Evolutionary conservation across 30 jellyfish, hydroid and myxozoan genomes (phyloP), one percentile per base, ranked within the genome.

Genomic region (Aurelia aurita): DNA sequence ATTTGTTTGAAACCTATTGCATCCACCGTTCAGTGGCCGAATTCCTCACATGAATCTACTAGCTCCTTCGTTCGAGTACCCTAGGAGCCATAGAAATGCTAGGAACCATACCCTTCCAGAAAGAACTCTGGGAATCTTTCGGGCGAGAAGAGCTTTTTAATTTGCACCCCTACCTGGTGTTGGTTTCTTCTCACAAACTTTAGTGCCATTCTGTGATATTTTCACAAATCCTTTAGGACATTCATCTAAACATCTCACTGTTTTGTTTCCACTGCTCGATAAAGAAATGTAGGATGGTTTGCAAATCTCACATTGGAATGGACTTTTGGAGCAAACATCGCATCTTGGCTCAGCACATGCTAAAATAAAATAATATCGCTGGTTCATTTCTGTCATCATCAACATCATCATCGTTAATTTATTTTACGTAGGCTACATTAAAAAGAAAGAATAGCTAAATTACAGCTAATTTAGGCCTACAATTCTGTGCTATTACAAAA

Each of bases 301-400:
- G 64, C 90, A 80, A 43, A 58, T 29, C 21, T 80, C 83, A 47
- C 90, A 80, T 28, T 45, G 28, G 45, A 47, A 80, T 3, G 90
- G 90, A 25, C 83, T 65, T 23, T 45, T 49, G 4, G 70, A 13
- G 25, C 90, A 80, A 28, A 45, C 43, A 14, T 45, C 58, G 25
- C 90, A 80, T 46, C 83, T 80, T 46, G 82, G 69, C n/a, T 80
- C 90, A 46, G 68, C 31, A 35, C 90, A 80, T 10, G 79, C 90
- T 80, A 22, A 23, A n/a, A 64, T 16, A 0, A 32, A 21, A 4
- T 64, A 5, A 19, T 28, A 20, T 19, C 1, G 22, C 9, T 64
- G 55, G 21, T 22, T 20, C 43, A 28, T 5, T 16, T 29, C 23
- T n/a, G n/a, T n/a, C n/a, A n/a, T n/a, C n/a, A n/a, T n/a, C n/a